A percentile compares a stretch with the other conserved stretches of the same genome.
phyloP scores from a whole-genome alignment of 2,888 invertebrate species.

The Sussaba pulchella region DNA sequence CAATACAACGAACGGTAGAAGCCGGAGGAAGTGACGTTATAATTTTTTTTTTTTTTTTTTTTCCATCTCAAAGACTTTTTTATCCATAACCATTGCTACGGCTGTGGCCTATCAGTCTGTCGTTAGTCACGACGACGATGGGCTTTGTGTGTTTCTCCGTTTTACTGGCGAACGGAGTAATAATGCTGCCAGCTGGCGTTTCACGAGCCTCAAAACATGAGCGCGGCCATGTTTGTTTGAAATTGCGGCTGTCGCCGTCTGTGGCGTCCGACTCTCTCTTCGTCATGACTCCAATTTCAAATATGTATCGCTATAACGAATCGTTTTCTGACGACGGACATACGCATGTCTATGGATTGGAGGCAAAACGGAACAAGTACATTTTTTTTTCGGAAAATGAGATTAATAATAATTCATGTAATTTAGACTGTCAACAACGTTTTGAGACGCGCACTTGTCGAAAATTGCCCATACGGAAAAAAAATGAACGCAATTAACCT shows the following conservation, averaged over 20 bases:
- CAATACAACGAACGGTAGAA: background rate
- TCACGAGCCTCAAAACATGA: constrained; percentile 47
- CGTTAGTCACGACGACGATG: constrained; percentile 34
- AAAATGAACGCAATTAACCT: too few species aligned
- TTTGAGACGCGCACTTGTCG: too few species aligned
- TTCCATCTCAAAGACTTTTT: background rate
- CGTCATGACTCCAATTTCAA: constrained; percentile 8
- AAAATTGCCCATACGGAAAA: too few species aligned
- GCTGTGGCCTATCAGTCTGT: constrained; percentile 8
- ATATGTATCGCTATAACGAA: constrained; percentile 14
- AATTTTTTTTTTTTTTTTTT: background rate
- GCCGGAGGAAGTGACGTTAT: constrained; percentile 26
- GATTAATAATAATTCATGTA: too few species aligned
- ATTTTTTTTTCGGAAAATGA: too few species aligned
- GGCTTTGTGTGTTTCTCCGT: constrained; percentile 6
- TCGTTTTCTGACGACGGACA: background rate
- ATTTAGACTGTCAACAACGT: too few species aligned
- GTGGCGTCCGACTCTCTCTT: constrained; percentile 30
- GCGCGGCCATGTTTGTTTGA: constrained; percentile 58
- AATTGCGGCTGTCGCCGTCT: constrained; percentile 44
- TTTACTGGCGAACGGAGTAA: constrained; percentile 17
- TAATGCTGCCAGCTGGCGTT: constrained; percentile 56
- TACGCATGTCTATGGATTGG: constrained; percentile 14
- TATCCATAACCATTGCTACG: too few species aligned
- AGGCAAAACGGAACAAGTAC: too few species aligned